Conservation (phyloP, 2,797 vertebrate genomes). For the Aratinga solstitialis region DNA sequence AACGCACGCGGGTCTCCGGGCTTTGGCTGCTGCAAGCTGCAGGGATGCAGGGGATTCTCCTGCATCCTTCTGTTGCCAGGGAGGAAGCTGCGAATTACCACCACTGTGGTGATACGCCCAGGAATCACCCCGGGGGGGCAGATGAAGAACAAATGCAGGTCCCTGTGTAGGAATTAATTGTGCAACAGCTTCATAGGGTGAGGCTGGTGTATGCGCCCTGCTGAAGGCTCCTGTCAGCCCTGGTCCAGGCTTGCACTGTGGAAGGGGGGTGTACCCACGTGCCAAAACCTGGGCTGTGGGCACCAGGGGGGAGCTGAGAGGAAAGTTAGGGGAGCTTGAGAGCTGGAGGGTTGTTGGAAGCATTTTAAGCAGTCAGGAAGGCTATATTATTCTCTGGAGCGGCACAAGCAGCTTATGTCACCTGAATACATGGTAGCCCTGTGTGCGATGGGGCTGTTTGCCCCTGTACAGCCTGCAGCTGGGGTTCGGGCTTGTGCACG, state of each 20-base stretch:
- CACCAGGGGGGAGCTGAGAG: background rate
- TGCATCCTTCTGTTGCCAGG: background rate
- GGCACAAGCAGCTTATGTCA: background rate
- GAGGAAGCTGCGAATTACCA: background rate
- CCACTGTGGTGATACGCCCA: background rate
- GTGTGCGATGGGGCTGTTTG: background rate
- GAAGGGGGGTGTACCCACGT: background rate
- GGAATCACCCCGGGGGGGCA: background rate
- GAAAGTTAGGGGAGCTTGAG: background rate
- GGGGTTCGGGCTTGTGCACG: rapidly evolving
- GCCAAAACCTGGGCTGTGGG: background rate
- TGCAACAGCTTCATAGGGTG: background rate
- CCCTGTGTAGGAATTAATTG: background rate
- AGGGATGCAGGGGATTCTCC: background rate
- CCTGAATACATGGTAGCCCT: rapidly evolving
- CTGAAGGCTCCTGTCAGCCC: background rate
- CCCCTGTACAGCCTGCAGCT: background rate
- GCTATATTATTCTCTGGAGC: background rate
- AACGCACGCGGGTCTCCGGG: background rate
- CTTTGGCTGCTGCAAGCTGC: background rate
- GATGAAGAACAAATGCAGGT: background rate
- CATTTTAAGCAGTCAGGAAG: background rate
- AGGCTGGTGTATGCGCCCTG: background rate
- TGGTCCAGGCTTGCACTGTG: background rate
- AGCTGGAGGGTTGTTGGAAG: background rate